Evolutionary conservation across 2,888 invertebrate species (phyloP), one percentile per base, ranked within the genome.

Genomic region (Cheilosia variabilis): DNA sequence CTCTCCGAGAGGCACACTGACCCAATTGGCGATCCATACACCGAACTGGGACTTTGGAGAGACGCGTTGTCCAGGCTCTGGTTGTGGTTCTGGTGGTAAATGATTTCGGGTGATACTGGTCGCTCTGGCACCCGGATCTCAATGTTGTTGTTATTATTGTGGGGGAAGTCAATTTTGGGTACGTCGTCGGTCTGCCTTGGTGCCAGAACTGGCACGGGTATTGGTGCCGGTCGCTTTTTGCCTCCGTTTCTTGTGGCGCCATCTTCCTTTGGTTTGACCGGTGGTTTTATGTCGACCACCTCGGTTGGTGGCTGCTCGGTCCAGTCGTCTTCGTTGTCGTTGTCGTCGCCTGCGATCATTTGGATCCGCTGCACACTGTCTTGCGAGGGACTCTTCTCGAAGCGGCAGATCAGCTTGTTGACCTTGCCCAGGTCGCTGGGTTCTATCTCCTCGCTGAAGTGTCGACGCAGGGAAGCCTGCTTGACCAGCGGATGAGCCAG

Each of bases 401-500:
- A 92, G 2, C 90, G 90, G 0, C 91, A 90, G 57, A 92, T 92
- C 19, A 92, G 83, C 83, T 91, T 91, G 58, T 92, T 92, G 2
- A 92, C 92, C 71, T 92, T 92, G 34, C 91, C 91, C 13, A 92
- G 86, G 73, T 92, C 90, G 15, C 87, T 87, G 3, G 91, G 91
- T 71, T 90, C 90, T 53, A 91, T 89, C 73, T 91, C 92, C 65
- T 92, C 92, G 27, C 88, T 90, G 87, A 90, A 91, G 57, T 91
- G 90, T 15, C 91, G 89, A 24, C 91, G 90, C 57, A 92, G 60
- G 3, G 91, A 91, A 45, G 90, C 88, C 62, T 91, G 91, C 82
- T 92, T 92, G 2, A 92, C 91, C 65, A 92, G 81, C 5, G 92
- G 91, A 68, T 89, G 91, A 1, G 89, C 81, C 0, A 89, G 88